Evolutionary conservation across 2,113 vertebrate genomes (phyloP).

Genomic region (Carlito syrichta): DNA sequence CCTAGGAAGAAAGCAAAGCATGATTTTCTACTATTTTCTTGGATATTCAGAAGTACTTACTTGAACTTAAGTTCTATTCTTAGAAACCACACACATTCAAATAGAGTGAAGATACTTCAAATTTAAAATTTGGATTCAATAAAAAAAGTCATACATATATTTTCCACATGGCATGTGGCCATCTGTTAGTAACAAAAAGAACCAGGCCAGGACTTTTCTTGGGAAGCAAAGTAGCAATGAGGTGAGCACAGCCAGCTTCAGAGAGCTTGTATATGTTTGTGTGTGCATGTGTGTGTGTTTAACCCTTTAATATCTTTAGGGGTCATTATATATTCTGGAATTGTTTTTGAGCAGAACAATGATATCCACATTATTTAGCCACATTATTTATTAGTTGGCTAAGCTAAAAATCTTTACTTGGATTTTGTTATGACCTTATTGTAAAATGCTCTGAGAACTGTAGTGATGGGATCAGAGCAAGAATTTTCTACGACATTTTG

Average conservation of each 20-base stretch:
- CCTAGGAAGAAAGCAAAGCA: background rate
- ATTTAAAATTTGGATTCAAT: conserved; percentile 5
- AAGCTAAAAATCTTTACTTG: background rate
- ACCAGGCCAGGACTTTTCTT: background rate
- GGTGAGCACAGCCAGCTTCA: too few species aligned
- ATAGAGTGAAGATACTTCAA: background rate
- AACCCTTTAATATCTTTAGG: background rate
- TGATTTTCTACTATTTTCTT: background rate
- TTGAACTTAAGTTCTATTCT: background rate
- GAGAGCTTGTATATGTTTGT: background rate
- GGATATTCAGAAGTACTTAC: background rate
- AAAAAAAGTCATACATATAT: background rate
- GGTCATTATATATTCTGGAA: background rate
- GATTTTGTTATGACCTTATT: background rate
- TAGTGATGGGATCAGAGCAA: background rate
- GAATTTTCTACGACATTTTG: background rate
- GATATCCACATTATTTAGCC: background rate
- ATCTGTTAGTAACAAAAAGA: background rate
- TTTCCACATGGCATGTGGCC: background rate
- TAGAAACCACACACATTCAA: background rate
- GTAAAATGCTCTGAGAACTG: background rate
- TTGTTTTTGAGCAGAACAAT: background rate
- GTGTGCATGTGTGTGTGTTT: background rate
- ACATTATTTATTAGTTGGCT: too few species aligned
- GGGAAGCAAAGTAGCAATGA: background rate